Base-by-base conservation (phyloP, 2,888 invertebrate genomes). In the Mantis religiosa region DNA sequence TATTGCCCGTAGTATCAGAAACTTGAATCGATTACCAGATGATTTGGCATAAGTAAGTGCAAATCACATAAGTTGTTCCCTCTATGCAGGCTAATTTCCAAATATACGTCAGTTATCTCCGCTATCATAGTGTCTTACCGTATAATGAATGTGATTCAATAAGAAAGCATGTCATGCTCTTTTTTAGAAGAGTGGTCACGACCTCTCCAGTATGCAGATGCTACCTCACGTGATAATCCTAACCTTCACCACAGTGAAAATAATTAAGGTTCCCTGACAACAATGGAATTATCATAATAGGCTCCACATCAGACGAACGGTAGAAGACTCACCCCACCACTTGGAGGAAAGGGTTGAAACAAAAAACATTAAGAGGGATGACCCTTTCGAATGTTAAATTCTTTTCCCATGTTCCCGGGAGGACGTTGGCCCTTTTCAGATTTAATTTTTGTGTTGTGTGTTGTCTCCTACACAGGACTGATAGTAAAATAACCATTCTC, bases 401-500 rank as follows among this genome's bases (percentile, higher is more conserved):
- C 87, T 87, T 87, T 87, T 87, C 87, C 87, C 87, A 87, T 87
- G 87, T 87, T 87, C n/a, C 54, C 28, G 20, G 34, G 82, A 87
- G 87, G 87, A 87, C 87, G 82, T 87, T 87, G 87, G 87, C 87
- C 87, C 87, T 87, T 87, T 87, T 87, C 87, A 14, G 81, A 87
- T 87, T 87, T 87, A 82, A 87, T 87, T 87, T 71, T 87, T 82
- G 82, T 87, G 82, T 87, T 41, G 25, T 87, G 34, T 87, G 34
- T 82, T 87, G 47, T 82, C 54, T 71, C 54, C 54, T 71, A 71
- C 54, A 71, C 54, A 20, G 54, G 54, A 20, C 54, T 71, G 54
- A 71, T 71, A 71, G 54, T 71, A 71, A 71, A 71, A 71, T 71
- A 71, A 71, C 54, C 54, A 71, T 25, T 71, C 54, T 71, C 54